Evolutionary conservation across 2,888 invertebrate genomes (phyloP).

Genomic region (Aspidiotus destructor): DNA sequence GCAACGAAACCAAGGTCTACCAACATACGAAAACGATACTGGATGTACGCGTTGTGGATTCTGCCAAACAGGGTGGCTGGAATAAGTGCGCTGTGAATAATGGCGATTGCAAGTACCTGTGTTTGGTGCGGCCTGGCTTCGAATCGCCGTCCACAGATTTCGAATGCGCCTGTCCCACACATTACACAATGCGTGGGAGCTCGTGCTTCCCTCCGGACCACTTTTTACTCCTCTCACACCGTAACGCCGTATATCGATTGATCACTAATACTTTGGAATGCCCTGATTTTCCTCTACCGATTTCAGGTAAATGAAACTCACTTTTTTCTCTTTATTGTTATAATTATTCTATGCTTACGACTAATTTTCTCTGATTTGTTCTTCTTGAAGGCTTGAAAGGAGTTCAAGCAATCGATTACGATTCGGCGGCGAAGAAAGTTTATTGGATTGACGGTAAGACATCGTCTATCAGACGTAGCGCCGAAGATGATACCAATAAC

Average conservation of each 20-base stretch:
- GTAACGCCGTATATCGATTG: slow-evolving; percentile 70
- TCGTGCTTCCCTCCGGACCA: slow-evolving; percentile 76
- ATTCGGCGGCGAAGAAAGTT: slow-evolving; percentile 60
- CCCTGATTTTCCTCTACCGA: slow-evolving; percentile 68
- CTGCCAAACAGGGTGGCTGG: slow-evolving; percentile 50
- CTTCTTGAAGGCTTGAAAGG: slow-evolving; percentile 55
- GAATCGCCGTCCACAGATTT: slow-evolving; percentile 38
- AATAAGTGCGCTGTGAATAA: slow-evolving; percentile 69
- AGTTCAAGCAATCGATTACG: slow-evolving; percentile 75
- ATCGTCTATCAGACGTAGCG: slow-evolving; percentile 59
- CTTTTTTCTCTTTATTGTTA: too few species aligned
- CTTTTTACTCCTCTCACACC: slow-evolving; percentile 77
- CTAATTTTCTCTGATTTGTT: not conserved
- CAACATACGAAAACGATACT: slow-evolving; percentile 64
- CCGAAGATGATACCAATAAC: slow-evolving; percentile 53
- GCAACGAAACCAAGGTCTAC: slow-evolving; percentile 73
- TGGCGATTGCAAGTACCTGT: slow-evolving; percentile 75
- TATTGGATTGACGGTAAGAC: slow-evolving; percentile 76
- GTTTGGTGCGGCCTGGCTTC: slow-evolving; percentile 56
- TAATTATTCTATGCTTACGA: too few species aligned
- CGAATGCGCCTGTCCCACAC: slow-evolving; percentile 75
- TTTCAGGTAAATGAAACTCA: slow-evolving; percentile 49
- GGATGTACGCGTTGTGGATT: slow-evolving; percentile 63
- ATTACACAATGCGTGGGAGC: slow-evolving; percentile 63
- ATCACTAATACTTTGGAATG: slow-evolving; percentile 69